Evolutionary conservation across 2,797 vertebrate species (phyloP).

Genomic region (Botia kubotai): DNA sequence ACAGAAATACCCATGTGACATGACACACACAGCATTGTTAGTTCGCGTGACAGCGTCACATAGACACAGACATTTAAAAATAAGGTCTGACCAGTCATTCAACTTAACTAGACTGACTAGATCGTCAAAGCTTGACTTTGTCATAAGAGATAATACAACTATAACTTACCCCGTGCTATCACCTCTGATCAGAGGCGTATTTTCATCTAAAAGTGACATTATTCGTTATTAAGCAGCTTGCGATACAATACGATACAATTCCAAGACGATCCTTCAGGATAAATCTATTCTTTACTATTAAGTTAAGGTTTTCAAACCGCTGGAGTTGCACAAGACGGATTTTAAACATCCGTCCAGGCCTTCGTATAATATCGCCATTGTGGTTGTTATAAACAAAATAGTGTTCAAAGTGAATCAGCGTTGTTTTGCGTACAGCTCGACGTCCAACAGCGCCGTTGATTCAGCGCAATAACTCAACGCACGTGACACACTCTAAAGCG

Average conservation of each 20-base stretch:
- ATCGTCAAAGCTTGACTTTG: too few relatives aligned
- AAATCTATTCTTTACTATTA: not conserved
- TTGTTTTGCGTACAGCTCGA: constrained; percentile 16
- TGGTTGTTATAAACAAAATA: not conserved
- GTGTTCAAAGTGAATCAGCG: not conserved
- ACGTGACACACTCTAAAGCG: not conserved
- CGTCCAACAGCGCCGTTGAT: constrained; percentile 3
- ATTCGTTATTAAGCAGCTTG: not conserved
- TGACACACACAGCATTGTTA: too few relatives aligned
- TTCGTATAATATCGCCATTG: constrained; percentile 10
- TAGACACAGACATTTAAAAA: too few relatives aligned
- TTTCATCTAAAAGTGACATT: constrained; percentile 74
- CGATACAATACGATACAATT: not conserved
- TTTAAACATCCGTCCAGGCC: not conserved
- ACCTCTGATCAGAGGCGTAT: constrained; percentile 72
- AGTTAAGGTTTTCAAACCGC: not conserved
- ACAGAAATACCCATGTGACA: too few relatives aligned
- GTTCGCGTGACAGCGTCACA: too few relatives aligned
- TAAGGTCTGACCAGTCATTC: not conserved
- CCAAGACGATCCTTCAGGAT: not conserved
- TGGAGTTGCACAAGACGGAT: not conserved
- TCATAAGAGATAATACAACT: too few relatives aligned
- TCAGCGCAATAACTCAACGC: too few relatives aligned
- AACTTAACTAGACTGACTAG: not conserved
- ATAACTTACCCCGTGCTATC: constrained; percentile 73